A percentile compares a stretch with the other conserved stretches of the same genome.
Evolutionary conservation across 2,888 invertebrate species (phyloP).

Genomic region (Eupithecia insigniata): DNA sequence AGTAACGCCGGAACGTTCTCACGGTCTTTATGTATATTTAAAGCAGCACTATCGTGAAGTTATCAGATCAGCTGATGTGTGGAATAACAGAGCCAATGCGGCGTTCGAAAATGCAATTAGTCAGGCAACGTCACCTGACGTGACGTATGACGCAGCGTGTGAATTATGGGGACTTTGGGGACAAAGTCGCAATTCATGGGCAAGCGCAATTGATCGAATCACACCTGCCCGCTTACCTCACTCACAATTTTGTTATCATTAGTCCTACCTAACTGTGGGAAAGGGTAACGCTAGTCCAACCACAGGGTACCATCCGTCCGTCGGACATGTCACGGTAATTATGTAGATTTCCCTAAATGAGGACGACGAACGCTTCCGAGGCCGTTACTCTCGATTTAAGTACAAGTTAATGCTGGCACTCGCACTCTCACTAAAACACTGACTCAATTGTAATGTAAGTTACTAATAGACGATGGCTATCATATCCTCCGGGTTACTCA

Average conservation of each 20-base stretch:
- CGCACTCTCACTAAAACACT: slow-evolving; percentile 46
- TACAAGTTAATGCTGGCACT: slow-evolving; percentile 45
- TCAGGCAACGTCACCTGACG: slow-evolving; percentile 35
- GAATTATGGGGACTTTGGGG: slow-evolving; percentile 51
- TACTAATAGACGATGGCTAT: slow-evolving; percentile 49
- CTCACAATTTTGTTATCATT: slow-evolving; percentile 61
- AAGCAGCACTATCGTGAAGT: slow-evolving; percentile 35
- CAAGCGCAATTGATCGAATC: slow-evolving; percentile 65
- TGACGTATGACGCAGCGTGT: slow-evolving; percentile 46
- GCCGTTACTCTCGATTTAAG: slow-evolving; percentile 47
- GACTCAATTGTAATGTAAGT: slow-evolving; percentile 52
- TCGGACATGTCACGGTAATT: slow-evolving; percentile 43
- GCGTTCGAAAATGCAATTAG: slow-evolving; percentile 28
- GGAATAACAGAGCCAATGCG: slow-evolving; percentile 21
- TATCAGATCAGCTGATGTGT: slow-evolving; percentile 34
- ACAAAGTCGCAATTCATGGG: slow-evolving; percentile 69
- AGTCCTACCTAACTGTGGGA: slow-evolving; percentile 61
- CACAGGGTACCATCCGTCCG: slow-evolving; percentile 41
- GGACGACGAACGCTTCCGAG: slow-evolving; percentile 41
- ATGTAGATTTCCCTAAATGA: slow-evolving; percentile 46
- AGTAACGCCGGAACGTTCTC: slow-evolving; percentile 65
- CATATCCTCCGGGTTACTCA: slow-evolving; percentile 62
- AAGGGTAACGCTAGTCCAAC: slow-evolving; percentile 48
- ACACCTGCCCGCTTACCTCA: slow-evolving; percentile 70
- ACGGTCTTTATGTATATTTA: slow-evolving; percentile 57